Evolutionary conservation across 1,140 invertebrate species (phyloP), one percentile per base, ranked within the genome.

Genomic region (Dinothrombium tinctorium): DNA sequence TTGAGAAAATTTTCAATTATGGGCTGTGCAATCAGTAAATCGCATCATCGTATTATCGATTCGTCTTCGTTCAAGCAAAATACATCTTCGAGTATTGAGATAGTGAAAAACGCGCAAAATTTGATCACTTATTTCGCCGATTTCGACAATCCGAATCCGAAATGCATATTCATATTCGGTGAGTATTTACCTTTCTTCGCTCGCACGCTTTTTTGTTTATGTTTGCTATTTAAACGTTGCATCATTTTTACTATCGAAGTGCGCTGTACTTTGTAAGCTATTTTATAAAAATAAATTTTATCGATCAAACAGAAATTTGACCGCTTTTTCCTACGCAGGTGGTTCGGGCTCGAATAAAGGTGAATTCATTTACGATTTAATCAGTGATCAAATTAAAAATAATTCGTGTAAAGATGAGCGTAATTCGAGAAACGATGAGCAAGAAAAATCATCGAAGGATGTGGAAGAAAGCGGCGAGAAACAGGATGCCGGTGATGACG

Each of bases 161-260:
- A 42, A 28, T 46, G 44, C 20, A 46, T 46, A n/a, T 46, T 46
- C 24, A 29, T 46, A 3, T 46, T 46, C 20, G 44, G 44, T 39
- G 29, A 33, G 42, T 37, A 29, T 21, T 20, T 11, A 40, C 14
- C n/a, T 28, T 42, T 11, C n/a, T 26, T 4, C 14, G 8, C 17
- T 24, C 20, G 36, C 14, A 9, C 5, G 31, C 17, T 6, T 42
- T 28, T 7, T 29, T 36, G 21, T 5, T 12, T 12, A 35, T 14
- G 14, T 6, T 17, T n/a, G n/a, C n/a, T n/a, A n/a, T n/a, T n/a
- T n/a, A n/a, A n/a, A n/a, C n/a, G n/a, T n/a, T n/a, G n/a, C n/a
- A n/a, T n/a, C n/a, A n/a, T n/a, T n/a, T n/a, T n/a, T n/a, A n/a
- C n/a, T n/a, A n/a, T n/a, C n/a, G n/a, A n/a, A n/a, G n/a, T n/a